Percentiles rank a stretch among this genome's conserved stretches.
phyloP scores from a whole-genome alignment of 2,113 vertebrate genomes.

The Catharus fuscescens region DNA sequence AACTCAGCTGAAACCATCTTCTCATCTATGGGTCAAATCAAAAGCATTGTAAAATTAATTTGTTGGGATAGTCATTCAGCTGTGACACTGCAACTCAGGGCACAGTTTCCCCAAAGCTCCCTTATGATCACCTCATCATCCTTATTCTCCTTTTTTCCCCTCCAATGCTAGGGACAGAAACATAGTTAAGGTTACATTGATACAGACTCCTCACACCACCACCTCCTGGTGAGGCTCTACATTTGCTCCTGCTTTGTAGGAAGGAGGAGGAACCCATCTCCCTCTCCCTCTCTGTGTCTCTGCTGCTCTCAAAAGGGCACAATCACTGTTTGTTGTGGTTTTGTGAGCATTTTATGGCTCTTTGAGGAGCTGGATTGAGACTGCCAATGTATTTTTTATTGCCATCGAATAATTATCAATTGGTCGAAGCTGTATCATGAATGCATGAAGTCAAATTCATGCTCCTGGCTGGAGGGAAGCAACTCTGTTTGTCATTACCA shows the following conservation, averaged over 20 bases:
- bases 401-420: not conserved
- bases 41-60: conserved; percentile 21
- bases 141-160: not conserved
- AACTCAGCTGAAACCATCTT: conserved; percentile 1
- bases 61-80: not conserved
- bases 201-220: not conserved
- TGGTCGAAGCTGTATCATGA: not conserved
- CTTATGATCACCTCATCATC: not conserved
- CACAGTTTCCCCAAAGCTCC: not conserved
- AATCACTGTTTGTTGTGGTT: not conserved
- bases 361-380: not conserved
- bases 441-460: not conserved
- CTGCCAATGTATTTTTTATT: conserved; percentile 10
- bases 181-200: not conserved
- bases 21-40: not conserved
- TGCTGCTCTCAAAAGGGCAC: not conserved
- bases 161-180: not conserved
- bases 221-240: conserved; percentile 29
- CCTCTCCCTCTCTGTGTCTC: not conserved
- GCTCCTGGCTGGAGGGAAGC: not conserved
- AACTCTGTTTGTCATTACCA: conserved; percentile 7
- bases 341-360: not conserved
- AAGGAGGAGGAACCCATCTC: not conserved
- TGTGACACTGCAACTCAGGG: not conserved
- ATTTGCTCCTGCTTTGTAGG: not conserved